Evolutionary conservation across 2,113 vertebrate species (phyloP), one percentile per base, ranked within the genome.

Genomic region (Puffinus mauretanicus): DNA sequence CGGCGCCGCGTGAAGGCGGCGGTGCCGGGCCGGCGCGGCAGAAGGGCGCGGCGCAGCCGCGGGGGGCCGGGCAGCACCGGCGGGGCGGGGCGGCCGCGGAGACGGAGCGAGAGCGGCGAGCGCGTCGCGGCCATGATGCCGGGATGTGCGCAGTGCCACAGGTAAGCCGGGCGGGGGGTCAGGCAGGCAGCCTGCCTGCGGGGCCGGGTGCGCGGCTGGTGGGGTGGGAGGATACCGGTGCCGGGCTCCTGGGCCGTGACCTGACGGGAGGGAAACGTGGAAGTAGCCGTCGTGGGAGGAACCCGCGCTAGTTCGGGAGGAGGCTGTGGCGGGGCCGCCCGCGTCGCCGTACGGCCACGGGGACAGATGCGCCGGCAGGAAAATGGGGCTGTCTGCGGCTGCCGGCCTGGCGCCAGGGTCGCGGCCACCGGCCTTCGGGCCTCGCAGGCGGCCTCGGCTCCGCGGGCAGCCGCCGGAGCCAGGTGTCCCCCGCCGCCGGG

Each of bases 1-100:
- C 2, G 2, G 19, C 11, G 6, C 10, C 2, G 9, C 3, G 6
- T 6, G 2, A 16, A 3, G 16, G 16, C 24, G 7, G 30, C 10
- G 30, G 29, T 24, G 49, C 24, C 17, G 42, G 29, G 21, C 19
- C 15, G 14, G 49, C 44, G 11, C 46, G 7, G 21, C 1, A 10
- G 51, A 30, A 38, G 32, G 75, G 34, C 67, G 57, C 34, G 38
- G 67, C 11, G 29, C 11, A 4, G 24, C 26, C 30, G 42, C 32
- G 32, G 38, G 75, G 22, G 66, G 81, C 40, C 40, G 40, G 40
- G 40, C 40, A 40, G 40, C 40, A 40, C 40, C 40, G 40, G 40
- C 40, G 40, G 40, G 40, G 40, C 40, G 40, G 40, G 40, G 40
- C 40, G 40, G 40, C 40, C 40, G 40, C 40, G 40, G 40, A 40